Evolutionary conservation across 2,888 invertebrate species (phyloP).

Genomic region (Acrobasis suavella): DNA sequence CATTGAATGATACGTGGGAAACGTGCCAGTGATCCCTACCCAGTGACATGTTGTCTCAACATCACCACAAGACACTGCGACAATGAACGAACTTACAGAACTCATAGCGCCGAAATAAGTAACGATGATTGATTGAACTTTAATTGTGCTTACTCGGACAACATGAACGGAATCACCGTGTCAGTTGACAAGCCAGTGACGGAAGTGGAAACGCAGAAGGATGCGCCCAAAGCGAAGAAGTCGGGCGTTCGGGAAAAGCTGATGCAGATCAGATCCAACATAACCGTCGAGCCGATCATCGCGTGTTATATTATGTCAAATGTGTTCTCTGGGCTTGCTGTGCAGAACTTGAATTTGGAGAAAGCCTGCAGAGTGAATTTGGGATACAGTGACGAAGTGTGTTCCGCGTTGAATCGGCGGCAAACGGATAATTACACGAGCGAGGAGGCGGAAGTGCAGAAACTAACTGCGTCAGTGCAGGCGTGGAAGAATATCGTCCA

Average conservation of each 20-base stretch:
- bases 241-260: constrained; percentile 67
- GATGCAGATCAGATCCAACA: constrained; percentile 79
- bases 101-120: constrained; percentile 33
- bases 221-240: constrained; percentile 55
- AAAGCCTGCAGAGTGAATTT: constrained; percentile 93
- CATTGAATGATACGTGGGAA: constrained; percentile 25
- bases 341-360: constrained; percentile 92
- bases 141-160: constrained; percentile 41
- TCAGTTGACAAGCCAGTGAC: constrained; percentile 58
- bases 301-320: constrained; percentile 87
- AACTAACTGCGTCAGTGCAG: constrained; percentile 80
- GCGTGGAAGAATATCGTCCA: constrained; percentile 83
- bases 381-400: constrained; percentile 87
- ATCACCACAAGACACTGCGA: constrained; percentile 32
- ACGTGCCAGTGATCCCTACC: constrained; percentile 34
- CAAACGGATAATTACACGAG: constrained; percentile 86
- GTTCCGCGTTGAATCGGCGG: constrained; percentile 87
- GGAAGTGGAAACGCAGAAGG: constrained; percentile 54
- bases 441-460: constrained; percentile 85
- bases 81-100: constrained; percentile 27
- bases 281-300: constrained; percentile 87
- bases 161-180: constrained; percentile 72
- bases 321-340: constrained; percentile 87
- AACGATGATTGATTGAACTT: constrained; percentile 56
- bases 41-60: constrained; percentile 38